Base-by-base conservation (phyloP, 2,113 vertebrate species). In the Anguilla rostrata region DNA sequence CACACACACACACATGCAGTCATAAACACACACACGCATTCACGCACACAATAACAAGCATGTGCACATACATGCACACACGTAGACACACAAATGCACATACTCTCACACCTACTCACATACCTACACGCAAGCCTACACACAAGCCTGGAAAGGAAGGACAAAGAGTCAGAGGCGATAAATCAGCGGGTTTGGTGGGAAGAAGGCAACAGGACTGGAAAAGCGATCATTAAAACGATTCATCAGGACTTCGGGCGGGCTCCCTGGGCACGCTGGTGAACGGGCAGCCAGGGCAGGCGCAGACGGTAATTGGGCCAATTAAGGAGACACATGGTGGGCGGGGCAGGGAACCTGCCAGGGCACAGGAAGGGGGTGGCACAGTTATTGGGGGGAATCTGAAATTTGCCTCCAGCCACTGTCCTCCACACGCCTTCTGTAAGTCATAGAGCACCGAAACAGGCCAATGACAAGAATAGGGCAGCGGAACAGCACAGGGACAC, bases 181-280 rank as follows among this genome's bases (percentile, higher is more conserved):
- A 85, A 71, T 85, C 84, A 85, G 39, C 57, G n/a, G 66, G 84
- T 63, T 2, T 71, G 5, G 40, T 9, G 84, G n/a, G 22, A 71
- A 5, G 11, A 66, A 20, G 82, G 26, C 41, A 41, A 66, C 1
- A 5, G 41, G 15, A 85, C 78, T 22, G 63, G 39, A 34, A 78
- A 85, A 75, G 20, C 40, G 39, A 78, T 85, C 84, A 85, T 85
- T 85, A 75, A 85, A 85, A 75, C 41, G 63, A 85, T 85, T 85
- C 40, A 85, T 75, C 60, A 85, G 26, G 9, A 29, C 2, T n/a
- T 14, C 6, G 71, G 71, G n/a, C 71, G 26, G n/a, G 5, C 71
- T 75, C 71, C 71, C 26, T 2, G 71, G 71, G 71, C 71, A 9
- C 71, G 71, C 71, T 29, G 22, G 26, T 29, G n/a, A 75, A 75